phyloP scores from a whole-genome alignment of 2,888 invertebrate species.

The Sminthurinus aureus region DNA sequence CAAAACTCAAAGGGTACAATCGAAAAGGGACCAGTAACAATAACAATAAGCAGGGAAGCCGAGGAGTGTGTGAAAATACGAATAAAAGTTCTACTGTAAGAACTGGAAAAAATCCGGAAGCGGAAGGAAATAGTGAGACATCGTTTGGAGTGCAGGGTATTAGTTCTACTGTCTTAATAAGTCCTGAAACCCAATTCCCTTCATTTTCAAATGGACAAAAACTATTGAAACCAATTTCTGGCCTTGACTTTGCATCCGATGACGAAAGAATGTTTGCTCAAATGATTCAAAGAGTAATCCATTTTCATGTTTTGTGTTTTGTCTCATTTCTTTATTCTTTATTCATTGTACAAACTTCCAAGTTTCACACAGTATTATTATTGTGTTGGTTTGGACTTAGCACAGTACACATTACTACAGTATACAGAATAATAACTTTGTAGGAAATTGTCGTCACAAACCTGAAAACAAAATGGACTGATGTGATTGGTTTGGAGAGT shows the following conservation, averaged over 20 bases:
- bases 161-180: not conserved
- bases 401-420: too few relatives aligned
- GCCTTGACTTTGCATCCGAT: constrained; percentile 63
- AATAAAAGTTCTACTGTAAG: not conserved
- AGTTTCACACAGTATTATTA: too few relatives aligned
- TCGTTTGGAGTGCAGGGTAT: constrained; percentile 26
- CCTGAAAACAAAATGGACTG: constrained; percentile 78
- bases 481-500: constrained; percentile 78
- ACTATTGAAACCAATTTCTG: constrained; percentile 61
- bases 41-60: constrained; percentile 7
- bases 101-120: constrained; percentile 15
- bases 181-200: too few relatives aligned
- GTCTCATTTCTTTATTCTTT: not conserved
- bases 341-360: too few relatives aligned
- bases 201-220: constrained; percentile 51
- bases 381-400: too few relatives aligned
- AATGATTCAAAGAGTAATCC: constrained; percentile 71
- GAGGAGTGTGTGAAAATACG: not conserved
- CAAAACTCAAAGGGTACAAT: constrained; percentile 15
- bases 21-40: not conserved
- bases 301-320: not conserved
- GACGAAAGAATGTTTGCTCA: constrained; percentile 75
- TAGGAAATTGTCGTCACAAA: constrained; percentile 73
- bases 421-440: too few relatives aligned
- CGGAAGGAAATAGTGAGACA: constrained; percentile 15